phyloP scores from a whole-genome alignment of 2,797 vertebrate species.

The Epinephelus awoara region DNA sequence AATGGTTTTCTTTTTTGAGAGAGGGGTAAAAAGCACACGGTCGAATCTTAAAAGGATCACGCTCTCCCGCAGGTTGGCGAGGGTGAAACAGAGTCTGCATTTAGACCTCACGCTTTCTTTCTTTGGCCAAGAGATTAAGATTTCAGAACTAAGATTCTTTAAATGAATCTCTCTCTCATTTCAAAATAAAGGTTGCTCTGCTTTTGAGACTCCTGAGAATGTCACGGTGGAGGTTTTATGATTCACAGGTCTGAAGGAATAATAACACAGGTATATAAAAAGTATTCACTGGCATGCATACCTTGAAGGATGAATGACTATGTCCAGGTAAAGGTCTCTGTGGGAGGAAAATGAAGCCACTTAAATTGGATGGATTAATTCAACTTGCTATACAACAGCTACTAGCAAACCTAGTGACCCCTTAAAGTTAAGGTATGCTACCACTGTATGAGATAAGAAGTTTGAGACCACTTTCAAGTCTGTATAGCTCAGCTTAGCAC shows the following conservation, averaged over 20 bases:
- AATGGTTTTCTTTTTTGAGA: slow-evolving; percentile 84
- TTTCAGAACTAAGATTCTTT: slow-evolving; percentile 14
- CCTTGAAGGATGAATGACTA: slow-evolving; percentile 88
- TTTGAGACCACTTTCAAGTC: slow-evolving; percentile 3
- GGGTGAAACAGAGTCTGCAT: slow-evolving; percentile 49
- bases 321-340: slow-evolving; percentile 87
- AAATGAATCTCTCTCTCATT: slow-evolving; percentile 6
- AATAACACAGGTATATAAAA: background rate
- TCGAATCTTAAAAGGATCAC: slow-evolving; percentile 76
- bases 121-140: slow-evolving; percentile 37
- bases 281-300: slow-evolving; percentile 56
- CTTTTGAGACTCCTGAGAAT: slow-evolving; percentile 20
- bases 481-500: slow-evolving; percentile 17
- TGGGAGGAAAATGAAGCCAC: slow-evolving; percentile 63
- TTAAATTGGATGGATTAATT: slow-evolving; percentile 27
- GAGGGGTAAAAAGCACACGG: slow-evolving; percentile 66
- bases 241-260: background rate
- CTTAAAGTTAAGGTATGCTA: background rate
- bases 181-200: slow-evolving; percentile 16
- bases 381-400: background rate
- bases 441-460: background rate
- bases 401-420: background rate
- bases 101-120: slow-evolving; percentile 50
- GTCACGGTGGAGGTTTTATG: background rate
- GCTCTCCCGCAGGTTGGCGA: slow-evolving; percentile 44